These are phyloP conservation scores for Brotula barbata DNA, from an alignment of 2,797 vertebrate genomes.

Conservation along the genomic window DNA sequence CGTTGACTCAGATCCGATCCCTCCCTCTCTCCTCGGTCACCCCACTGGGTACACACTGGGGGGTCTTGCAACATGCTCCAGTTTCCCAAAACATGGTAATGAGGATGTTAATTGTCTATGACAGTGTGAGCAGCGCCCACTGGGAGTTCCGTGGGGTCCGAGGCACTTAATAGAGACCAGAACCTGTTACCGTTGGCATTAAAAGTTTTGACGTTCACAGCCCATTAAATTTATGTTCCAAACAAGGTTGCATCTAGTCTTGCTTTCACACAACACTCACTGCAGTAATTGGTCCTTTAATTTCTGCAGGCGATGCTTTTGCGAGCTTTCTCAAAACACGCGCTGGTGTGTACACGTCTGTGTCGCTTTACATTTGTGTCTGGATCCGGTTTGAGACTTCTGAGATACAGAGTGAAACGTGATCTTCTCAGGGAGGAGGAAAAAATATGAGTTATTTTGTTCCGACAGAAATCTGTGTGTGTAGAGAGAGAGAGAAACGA, in stretches of 20 bases:
- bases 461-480: background rate
- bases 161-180: conserved; percentile 60
- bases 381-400: conserved; percentile 43
- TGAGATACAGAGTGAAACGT: conserved; percentile 51
- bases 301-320: conserved; percentile 47
- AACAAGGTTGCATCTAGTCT: conserved; percentile 42
- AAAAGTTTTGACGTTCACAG: conserved; percentile 64
- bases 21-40: conserved; percentile 49
- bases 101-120: conserved; percentile 82
- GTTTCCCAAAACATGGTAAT: conserved; percentile 77
- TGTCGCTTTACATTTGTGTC: conserved; percentile 70
- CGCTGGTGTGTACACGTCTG: conserved; percentile 65
- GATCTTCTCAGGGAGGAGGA: conserved; percentile 45
- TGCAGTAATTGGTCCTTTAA: conserved; percentile 59
- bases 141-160: conserved; percentile 52
- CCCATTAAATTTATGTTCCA: conserved; percentile 41
- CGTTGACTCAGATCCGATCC: conserved; percentile 58
- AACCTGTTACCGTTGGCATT: conserved; percentile 52
- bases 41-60: conserved; percentile 65
- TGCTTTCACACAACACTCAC: conserved; percentile 32
- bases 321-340: conserved; percentile 63
- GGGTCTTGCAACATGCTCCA: conserved; percentile 62
- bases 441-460: conserved; percentile 29
- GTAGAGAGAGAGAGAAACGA: conserved; percentile 18
- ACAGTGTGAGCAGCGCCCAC: conserved; percentile 75